Conservation (phyloP, 2,113 vertebrate genomes). For the Paramormyrops kingsleyae region DNA sequence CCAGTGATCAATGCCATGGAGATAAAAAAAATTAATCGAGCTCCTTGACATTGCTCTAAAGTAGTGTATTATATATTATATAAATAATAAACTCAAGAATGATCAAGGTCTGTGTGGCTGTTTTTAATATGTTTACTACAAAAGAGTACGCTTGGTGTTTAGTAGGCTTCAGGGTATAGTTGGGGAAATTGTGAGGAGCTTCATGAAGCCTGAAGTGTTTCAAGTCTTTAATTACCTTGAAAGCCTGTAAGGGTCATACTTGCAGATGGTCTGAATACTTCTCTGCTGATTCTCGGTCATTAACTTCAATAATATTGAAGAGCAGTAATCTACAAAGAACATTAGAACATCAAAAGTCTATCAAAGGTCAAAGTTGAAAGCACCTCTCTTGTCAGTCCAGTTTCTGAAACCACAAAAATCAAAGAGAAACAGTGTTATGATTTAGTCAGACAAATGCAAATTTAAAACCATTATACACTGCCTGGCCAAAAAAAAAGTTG, state of each 20-base stretch:
- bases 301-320: neutral
- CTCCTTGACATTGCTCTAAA: neutral
- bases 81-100: neutral
- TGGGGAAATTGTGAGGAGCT: neutral
- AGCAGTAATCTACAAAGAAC: neutral
- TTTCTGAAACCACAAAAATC: neutral
- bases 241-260: neutral
- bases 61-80: neutral
- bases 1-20: neutral
- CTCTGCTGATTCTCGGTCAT: neutral
- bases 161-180: neutral
- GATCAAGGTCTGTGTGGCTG: neutral
- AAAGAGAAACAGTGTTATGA: neutral
- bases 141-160: neutral
- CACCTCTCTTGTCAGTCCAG: neutral
- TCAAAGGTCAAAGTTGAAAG: conserved; percentile 8
- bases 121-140: neutral
- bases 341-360: neutral
- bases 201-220: neutral
- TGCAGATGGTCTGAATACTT: neutral
- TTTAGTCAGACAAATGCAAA: neutral
- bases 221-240: neutral
- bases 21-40: neutral
- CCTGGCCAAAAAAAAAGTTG: too few relatives aligned
- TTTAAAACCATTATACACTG: neutral